Evolutionary conservation across 2,888 invertebrate species (phyloP).

Genomic region (Eudasyphora cyanicolor): DNA sequence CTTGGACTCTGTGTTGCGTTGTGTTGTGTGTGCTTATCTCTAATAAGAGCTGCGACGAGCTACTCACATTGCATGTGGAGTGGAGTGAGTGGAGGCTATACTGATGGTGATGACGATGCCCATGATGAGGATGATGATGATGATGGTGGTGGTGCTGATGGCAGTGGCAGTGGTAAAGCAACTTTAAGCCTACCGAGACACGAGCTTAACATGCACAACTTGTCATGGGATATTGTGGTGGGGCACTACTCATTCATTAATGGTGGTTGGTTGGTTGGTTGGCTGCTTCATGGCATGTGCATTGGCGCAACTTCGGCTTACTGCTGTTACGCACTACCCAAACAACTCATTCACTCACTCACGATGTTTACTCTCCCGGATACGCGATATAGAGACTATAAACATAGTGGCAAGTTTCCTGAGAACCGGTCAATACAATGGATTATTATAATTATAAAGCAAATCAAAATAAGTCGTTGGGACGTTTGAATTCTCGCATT

Average conservation of each 20-base stretch:
- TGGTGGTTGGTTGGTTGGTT: neutral
- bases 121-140: neutral
- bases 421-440: neutral
- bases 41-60: constrained; percentile 46
- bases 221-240: constrained; percentile 21
- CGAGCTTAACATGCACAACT: constrained; percentile 57
- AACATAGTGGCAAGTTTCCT: constrained; percentile 5
- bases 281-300: constrained; percentile 53
- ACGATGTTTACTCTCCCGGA: neutral
- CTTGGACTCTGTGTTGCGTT: neutral
- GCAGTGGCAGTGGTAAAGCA: constrained; percentile 33
- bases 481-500: neutral
- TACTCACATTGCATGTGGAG: too few species aligned
- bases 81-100: neutral
- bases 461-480: too few species aligned
- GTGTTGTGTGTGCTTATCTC: constrained; percentile 42
- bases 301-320: constrained; percentile 59
- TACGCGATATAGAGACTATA: neutral
- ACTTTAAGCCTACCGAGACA: constrained; percentile 50
- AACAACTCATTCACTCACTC: neutral
- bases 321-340: constrained; percentile 58
- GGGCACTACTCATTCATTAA: neutral
- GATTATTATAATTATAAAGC: neutral
- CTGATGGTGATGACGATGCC: neutral
- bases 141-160: constrained; percentile 37